Evolutionary conservation across 2,888 invertebrate species (phyloP), one percentile per base, ranked within the genome.

Genomic region (Toxonevra muliebris): DNA sequence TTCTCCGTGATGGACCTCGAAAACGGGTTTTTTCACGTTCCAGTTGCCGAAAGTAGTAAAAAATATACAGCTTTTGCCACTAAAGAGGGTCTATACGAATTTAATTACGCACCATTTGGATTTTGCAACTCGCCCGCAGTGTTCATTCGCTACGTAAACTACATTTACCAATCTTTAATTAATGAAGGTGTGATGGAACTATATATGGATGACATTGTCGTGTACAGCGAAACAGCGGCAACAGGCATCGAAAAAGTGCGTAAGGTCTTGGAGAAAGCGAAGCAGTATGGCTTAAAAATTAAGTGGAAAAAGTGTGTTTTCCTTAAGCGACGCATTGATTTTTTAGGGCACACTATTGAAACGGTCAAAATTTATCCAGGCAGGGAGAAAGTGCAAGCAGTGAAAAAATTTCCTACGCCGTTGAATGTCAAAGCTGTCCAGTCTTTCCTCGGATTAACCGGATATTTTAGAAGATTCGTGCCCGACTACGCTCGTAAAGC

Each of bases 71-170:
- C 59, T 11, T 45, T 59, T 42, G 10, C 10, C 1, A 59, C 45
- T 7, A 59, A 59, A 43, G 57, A 20, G 15, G 57, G 41, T 19
- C 12, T 57, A 4, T 57, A 8, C 15, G 30, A 57, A 12, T 57
- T 59, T 13, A 65, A 60, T 11, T 54, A 15, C 41, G 58, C 61
- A 1, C 68, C 66, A 0, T 69, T 69, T 42, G 69, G 73, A 13
- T 67, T 70, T 50, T 69, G 68, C 11, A 68, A 69, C 48, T 69
- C 68, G 2, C 69, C 71, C 17, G 64, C 69, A 30, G 65, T 52
- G 1, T 70, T 71, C 55, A n/a, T 69, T 19, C 43, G 71, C 1
- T 71, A 57, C 19, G 50, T 72, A 7, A 71, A 70, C 40, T 61
- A 62, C 11, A 61, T 72, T 13, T 71, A 71, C 50, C 66, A 63